These are phyloP conservation scores for Neosilurus mollespiculum DNA, from an alignment of 2,797 vertebrate genomes.

Conservation along the genomic window DNA sequence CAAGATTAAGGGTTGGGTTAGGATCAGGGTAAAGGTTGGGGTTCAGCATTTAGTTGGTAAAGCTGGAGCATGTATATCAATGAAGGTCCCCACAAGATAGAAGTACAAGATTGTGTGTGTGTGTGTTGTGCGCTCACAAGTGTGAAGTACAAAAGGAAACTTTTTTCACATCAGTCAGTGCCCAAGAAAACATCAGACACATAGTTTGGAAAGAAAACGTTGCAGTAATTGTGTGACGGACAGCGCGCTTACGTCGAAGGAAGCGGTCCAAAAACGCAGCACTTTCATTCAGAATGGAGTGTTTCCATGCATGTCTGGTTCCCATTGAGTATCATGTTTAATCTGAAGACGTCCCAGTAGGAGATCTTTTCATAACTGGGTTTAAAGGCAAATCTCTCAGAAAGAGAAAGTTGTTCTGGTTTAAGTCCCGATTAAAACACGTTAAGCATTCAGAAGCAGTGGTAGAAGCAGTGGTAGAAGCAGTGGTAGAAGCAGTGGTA, in stretches of 20 bases:
- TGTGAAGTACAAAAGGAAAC: not conserved
- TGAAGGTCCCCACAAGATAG: too few species aligned
- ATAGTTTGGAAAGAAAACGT: not conserved
- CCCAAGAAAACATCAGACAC: slow-evolving; percentile 7
- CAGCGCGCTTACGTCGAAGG: not conserved
- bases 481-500: too few species aligned
- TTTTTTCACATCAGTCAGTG: not conserved
- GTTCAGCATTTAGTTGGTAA: too few species aligned
- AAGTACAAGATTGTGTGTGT: too few species aligned
- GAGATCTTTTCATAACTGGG: not conserved
- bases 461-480: too few species aligned
- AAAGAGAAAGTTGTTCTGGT: not conserved
- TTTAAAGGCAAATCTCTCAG: not conserved
- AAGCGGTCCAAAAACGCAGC: not conserved
- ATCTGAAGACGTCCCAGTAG: not conserved
- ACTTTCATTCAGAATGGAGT: slow-evolving; percentile 4
- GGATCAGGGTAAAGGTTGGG: too few species aligned
- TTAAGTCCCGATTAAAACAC: not conserved
- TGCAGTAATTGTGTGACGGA: not conserved
- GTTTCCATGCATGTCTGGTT: not conserved
- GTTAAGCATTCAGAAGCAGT: not conserved
- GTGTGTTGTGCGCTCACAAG: too few species aligned
- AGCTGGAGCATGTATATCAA: too few species aligned
- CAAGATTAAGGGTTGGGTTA: too few species aligned
- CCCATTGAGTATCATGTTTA: not conserved